These are phyloP conservation scores for Nezara viridula DNA, from an alignment of 2,888 invertebrate species.

Conservation along the genomic window DNA sequence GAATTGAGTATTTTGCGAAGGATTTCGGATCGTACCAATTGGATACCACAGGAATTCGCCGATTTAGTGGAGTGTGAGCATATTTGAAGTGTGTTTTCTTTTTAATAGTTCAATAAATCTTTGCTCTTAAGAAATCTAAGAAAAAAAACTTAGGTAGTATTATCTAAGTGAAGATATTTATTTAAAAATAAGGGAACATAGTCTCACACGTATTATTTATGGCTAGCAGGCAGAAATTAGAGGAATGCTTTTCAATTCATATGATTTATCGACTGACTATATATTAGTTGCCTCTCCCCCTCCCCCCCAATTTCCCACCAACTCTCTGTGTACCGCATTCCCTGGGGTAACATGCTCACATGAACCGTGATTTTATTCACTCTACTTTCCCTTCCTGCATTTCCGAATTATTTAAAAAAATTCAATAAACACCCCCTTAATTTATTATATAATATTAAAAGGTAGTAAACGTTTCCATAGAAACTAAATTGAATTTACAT, in stretches of 20 bases:
- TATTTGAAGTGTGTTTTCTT: too few relatives aligned
- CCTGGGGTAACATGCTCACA: neutral
- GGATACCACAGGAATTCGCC: too few relatives aligned
- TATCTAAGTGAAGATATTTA: neutral
- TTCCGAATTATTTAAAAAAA: too few relatives aligned
- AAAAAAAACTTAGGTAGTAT: neutral
- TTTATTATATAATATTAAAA: too few relatives aligned
- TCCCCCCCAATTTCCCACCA: neutral
- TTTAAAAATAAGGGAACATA: neutral
- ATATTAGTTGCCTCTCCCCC: constrained; percentile 37
- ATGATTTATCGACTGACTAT: constrained; percentile 53
- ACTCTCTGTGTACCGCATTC: constrained; percentile 26
- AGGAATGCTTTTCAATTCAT: constrained; percentile 53
- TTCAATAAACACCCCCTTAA: too few relatives aligned
- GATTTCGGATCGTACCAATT: too few relatives aligned
- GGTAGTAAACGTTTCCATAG: too few relatives aligned
- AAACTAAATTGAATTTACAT: too few relatives aligned
- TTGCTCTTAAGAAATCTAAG: too few relatives aligned
- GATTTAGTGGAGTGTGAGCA: too few relatives aligned
- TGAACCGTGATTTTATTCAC: neutral
- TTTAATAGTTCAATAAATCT: too few relatives aligned
- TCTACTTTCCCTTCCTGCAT: neutral
- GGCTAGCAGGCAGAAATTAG: constrained; percentile 40
- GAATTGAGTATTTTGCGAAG: too few relatives aligned
- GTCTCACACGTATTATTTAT: constrained; percentile 37